Evolutionary conservation across 1,140 invertebrate species (phyloP).

Genomic region (Zaprionus ghesquierei): DNA sequence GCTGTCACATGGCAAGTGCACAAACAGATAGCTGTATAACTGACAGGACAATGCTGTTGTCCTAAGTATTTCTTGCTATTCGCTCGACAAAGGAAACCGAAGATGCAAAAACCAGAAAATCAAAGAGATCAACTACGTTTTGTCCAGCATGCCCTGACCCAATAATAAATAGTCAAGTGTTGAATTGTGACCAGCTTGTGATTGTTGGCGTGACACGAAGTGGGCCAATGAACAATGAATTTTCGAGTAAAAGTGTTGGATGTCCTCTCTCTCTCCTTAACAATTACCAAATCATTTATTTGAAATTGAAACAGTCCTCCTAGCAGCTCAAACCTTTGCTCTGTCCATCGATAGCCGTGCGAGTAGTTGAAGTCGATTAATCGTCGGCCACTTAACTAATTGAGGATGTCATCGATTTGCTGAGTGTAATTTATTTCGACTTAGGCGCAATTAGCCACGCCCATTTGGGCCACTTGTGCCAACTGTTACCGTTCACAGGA

Average conservation of each 20-base stretch:
- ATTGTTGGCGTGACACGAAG: neutral
- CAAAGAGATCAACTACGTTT: conserved; percentile 3
- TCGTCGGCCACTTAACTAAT: conserved; percentile 31
- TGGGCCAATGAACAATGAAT: neutral
- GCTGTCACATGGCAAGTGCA: conserved; percentile 37
- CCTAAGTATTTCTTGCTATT: conserved; percentile 13
- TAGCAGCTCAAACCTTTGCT: neutral
- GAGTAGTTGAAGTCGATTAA: conserved; percentile 21
- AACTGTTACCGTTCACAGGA: conserved; percentile 63
- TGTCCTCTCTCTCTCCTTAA: neutral
- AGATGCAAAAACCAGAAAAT: neutral
- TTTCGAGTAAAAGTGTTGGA: neutral
- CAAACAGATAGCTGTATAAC: conserved; percentile 36
- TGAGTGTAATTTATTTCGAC: conserved; percentile 65
- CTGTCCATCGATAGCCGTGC: neutral
- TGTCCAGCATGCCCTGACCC: conserved; percentile 3
- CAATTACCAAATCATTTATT: neutral
- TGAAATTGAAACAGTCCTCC: too few species aligned
- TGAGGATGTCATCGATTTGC: conserved; percentile 41
- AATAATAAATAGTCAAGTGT: conserved; percentile 6
- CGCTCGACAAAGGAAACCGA: neutral
- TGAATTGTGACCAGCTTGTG: neutral
- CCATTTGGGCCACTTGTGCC: conserved; percentile 22
- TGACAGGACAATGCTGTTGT: conserved; percentile 30
- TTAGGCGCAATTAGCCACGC: conserved; percentile 59